Conservation (phyloP, 1,140 invertebrate genomes). For the Riptortus pedestris region DNA sequence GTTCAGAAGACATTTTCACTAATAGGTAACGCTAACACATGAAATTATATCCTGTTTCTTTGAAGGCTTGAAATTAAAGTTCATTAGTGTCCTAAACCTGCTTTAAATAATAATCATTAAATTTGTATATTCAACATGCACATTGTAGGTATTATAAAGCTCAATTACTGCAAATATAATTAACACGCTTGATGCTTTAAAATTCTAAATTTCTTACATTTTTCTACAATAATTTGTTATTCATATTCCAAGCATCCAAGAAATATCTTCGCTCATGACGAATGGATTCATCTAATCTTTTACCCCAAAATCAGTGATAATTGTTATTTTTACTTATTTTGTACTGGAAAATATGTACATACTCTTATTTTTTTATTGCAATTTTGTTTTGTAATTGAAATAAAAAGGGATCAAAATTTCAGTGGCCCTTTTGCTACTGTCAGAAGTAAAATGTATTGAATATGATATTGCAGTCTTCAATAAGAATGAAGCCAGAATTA, state of each 20-base stretch:
- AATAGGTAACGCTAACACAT: no score
- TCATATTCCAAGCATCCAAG: neutral
- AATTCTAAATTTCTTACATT: neutral
- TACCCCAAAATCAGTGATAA: neutral
- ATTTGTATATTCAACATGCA: no score
- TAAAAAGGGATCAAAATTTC: neutral
- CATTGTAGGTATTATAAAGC: neutral
- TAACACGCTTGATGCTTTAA: neutral
- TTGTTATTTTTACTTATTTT: neutral
- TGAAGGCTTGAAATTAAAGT: no score
- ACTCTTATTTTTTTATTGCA: neutral
- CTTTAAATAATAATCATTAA: no score
- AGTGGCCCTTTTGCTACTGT: slow-evolving; percentile 1
- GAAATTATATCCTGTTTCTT: no score
- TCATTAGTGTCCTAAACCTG: no score
- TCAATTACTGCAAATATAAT: neutral
- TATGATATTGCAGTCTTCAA: neutral
- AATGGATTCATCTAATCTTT: neutral
- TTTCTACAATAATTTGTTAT: neutral
- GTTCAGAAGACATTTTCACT: no score
- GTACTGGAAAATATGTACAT: neutral
- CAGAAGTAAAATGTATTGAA: neutral
- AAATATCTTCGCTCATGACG: neutral
- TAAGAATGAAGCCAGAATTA: neutral
- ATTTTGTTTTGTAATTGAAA: neutral